Conservation (phyloP, 2,113 vertebrate genomes). For the Hippocampus guttulatus region DNA sequence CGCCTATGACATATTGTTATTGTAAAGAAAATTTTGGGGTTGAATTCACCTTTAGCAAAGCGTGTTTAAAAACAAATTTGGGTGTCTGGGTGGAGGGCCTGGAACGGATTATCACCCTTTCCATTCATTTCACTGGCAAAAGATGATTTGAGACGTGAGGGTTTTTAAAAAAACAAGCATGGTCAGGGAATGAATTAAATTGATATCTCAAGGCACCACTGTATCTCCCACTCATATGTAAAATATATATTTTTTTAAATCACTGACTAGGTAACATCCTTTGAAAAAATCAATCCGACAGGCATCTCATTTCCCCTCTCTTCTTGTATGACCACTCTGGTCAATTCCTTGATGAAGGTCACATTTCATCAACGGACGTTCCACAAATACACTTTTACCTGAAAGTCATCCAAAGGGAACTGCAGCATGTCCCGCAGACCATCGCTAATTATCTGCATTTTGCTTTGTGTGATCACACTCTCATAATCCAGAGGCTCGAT, state of each 20-base stretch:
- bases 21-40: background rate
- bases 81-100: too few species aligned
- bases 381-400: conserved; percentile 68
- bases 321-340: background rate
- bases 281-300: background rate
- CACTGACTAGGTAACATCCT: too few species aligned
- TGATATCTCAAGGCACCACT: too few species aligned
- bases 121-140: too few species aligned
- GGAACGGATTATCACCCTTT: too few species aligned
- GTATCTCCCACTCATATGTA: too few species aligned
- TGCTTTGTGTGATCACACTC: conserved; percentile 89
- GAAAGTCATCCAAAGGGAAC: conserved; percentile 94
- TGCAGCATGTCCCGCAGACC: conserved; percentile 90
- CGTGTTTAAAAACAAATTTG: too few species aligned
- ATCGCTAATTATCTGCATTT: conserved; percentile 93
- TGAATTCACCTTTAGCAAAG: too few species aligned
- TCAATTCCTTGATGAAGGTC: background rate
- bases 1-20: background rate
- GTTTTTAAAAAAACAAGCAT: too few species aligned
- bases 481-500: conserved; percentile 97
- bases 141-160: too few species aligned
- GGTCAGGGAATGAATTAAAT: too few species aligned
- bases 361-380: background rate
- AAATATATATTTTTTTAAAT: too few species aligned
- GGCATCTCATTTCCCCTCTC: background rate